Percentiles rank a stretch among this genome's conserved stretches.
These are phyloP conservation scores for Eucera pruinosa DNA, from an alignment of 2,888 invertebrate species.

Conservation along the genomic window DNA sequence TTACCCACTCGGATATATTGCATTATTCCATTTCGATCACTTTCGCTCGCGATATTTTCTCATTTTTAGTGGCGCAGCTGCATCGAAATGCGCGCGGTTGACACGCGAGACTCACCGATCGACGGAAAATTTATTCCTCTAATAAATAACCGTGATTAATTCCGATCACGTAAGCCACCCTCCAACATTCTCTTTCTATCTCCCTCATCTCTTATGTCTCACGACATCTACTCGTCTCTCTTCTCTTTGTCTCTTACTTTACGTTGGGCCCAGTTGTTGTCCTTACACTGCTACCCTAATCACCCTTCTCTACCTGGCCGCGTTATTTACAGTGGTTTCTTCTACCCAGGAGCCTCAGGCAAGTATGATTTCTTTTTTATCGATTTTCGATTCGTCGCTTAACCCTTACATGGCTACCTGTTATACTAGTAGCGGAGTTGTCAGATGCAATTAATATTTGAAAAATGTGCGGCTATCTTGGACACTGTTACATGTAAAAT, in stretches of 20 bases:
- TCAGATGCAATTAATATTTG: not conserved
- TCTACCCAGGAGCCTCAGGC: not conserved
- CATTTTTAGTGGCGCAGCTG: conserved; percentile 65
- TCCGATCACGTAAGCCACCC: conserved; percentile 67
- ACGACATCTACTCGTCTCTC: conserved; percentile 1
- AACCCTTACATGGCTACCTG: not conserved
- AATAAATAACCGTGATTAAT: conserved; percentile 73
- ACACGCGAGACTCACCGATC: conserved; percentile 56
- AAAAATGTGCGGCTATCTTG: not conserved
- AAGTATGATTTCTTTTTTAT: conserved; percentile 11
- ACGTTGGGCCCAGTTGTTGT: not conserved
- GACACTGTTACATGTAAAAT: not conserved
- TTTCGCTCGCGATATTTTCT: conserved; percentile 20
- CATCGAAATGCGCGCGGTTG: conserved; percentile 35
- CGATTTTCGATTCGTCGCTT: conserved; percentile 34
- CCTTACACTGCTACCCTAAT: conserved; percentile 33
- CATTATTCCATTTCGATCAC: conserved; percentile 24
- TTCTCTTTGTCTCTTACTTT: conserved; percentile 3
- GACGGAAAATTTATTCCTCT: conserved; percentile 68
- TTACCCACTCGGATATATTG: conserved; percentile 19
- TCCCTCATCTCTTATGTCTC: conserved; percentile 6
- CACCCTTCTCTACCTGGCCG: not conserved
- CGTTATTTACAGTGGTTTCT: conserved; percentile 12
- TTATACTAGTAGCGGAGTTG: not conserved
- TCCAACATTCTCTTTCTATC: conserved; percentile 20